Percentiles rank a stretch among this genome's conserved stretches.
phyloP scores from a whole-genome alignment of 2,888 invertebrate species.

The Eledona agricola region DNA sequence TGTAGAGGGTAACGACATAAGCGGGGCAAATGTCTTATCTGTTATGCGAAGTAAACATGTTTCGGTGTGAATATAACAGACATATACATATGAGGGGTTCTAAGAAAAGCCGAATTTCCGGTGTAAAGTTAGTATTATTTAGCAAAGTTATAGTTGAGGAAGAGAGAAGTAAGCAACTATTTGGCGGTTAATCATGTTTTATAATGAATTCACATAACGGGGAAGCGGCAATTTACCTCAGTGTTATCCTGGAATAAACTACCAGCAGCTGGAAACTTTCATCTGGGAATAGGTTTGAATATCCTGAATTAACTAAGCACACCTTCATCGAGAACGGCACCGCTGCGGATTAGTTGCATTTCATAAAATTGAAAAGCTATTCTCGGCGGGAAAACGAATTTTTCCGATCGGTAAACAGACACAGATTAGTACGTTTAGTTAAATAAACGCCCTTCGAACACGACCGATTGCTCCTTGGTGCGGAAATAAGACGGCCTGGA shows the following conservation, averaged over 20 bases:
- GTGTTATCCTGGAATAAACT: conserved; percentile 48
- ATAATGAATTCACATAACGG: conserved; percentile 49
- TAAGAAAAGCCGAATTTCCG: conserved; percentile 31
- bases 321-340: conserved; percentile 35
- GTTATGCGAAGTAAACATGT: conserved; percentile 28
- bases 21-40: conserved; percentile 20
- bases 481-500: conserved; percentile 51
- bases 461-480: conserved; percentile 51
- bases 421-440: conserved; percentile 50
- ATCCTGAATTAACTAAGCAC: conserved; percentile 44
- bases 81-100: conserved; percentile 18
- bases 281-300: conserved; percentile 44
- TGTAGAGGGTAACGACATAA: no score
- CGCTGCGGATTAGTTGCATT: conserved; percentile 40
- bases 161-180: conserved; percentile 31
- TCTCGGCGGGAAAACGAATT: no score
- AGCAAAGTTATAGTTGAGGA: conserved; percentile 29
- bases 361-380: conserved; percentile 43
- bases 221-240: conserved; percentile 47
- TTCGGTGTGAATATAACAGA: conserved; percentile 27
- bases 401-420: conserved; percentile 36
- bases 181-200: conserved; percentile 48
- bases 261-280: conserved; percentile 45
- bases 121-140: conserved; percentile 31
- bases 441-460: conserved; percentile 51